Conservation (phyloP, 2,888 invertebrate genomes). For the Mechanitis mazaeus region DNA sequence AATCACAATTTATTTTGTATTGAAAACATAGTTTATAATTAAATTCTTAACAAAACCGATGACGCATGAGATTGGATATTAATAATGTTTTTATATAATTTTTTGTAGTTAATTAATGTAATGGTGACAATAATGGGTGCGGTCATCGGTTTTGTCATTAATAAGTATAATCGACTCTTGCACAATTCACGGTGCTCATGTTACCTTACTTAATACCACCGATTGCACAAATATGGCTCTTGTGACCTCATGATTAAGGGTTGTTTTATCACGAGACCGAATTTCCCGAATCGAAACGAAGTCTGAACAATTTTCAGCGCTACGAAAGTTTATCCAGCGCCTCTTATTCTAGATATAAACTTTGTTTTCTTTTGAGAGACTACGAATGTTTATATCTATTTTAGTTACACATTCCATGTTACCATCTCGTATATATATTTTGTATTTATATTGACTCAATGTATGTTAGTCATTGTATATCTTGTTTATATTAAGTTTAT, state of each 20-base stretch:
- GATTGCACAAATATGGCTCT: neutral
- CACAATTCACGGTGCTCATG: slow-evolving; percentile 3
- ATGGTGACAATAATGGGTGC: too few relatives aligned
- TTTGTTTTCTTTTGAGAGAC: slow-evolving; percentile 18
- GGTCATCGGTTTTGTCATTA: slow-evolving; percentile 1
- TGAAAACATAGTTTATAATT: slow-evolving; percentile 8
- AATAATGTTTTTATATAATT: too few relatives aligned
- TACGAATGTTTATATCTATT: slow-evolving; percentile 16
- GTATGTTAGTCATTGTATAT: slow-evolving; percentile 5
- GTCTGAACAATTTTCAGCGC: slow-evolving; percentile 20
- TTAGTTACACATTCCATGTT: slow-evolving; percentile 19
- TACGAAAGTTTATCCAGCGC: slow-evolving; percentile 16
- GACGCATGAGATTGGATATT: too few relatives aligned
- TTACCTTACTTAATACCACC: slow-evolving; percentile 5
- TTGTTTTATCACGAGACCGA: slow-evolving; percentile 4
- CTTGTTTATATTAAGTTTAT: neutral
- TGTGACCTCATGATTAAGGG: neutral
- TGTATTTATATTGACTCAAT: neutral
- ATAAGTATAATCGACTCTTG: neutral
- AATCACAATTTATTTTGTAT: slow-evolving; percentile 11
- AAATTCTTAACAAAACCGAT: neutral
- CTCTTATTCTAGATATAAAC: slow-evolving; percentile 17
- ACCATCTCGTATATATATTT: slow-evolving; percentile 21
- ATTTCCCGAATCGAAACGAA: slow-evolving; percentile 19
- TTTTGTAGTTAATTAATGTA: too few relatives aligned